phyloP scores from a whole-genome alignment of 2,113 vertebrate genomes.

The Channa maculata region DNA sequence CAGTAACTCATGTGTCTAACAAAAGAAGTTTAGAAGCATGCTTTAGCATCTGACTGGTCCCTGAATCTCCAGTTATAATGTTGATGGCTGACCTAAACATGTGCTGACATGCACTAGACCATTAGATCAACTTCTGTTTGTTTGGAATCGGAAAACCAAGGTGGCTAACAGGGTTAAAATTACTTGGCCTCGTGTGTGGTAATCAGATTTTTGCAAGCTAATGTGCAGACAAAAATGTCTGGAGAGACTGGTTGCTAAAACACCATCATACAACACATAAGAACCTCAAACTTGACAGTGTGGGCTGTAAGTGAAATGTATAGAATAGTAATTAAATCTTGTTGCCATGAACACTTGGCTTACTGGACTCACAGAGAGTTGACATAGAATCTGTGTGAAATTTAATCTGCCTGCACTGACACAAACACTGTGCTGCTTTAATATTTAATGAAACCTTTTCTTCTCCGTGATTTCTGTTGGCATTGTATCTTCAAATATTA shows the following conservation, averaged over 20 bases:
- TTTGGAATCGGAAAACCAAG: conserved; percentile 34
- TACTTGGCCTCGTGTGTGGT: conserved; percentile 3
- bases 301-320: not conserved
- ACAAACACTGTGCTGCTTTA: conserved; percentile 27
- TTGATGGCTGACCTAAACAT: conserved; percentile 55
- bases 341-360: not conserved
- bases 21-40: not conserved
- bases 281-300: not conserved
- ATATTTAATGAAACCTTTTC: conserved; percentile 76
- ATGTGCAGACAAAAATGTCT: not conserved
- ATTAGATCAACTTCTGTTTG: conserved; percentile 16
- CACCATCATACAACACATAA: not conserved
- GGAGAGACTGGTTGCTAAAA: conserved; percentile 11
- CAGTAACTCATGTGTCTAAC: not conserved
- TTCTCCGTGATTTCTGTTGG: conserved; percentile 41
- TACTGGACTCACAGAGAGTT: not conserved
- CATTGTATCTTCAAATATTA: conserved; percentile 40
- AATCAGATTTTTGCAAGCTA: conserved; percentile 17
- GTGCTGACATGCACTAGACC: conserved; percentile 16
- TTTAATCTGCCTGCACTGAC: conserved; percentile 42
- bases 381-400: conserved; percentile 47
- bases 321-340: conserved; percentile 17
- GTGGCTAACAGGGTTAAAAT: not conserved
- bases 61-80: conserved; percentile 55
- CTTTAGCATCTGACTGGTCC: not conserved